These are phyloP conservation scores for Zoanthus sociatus DNA, from an alignment of 92 coral and sea anemone genomes.

Conservation along the genomic window DNA sequence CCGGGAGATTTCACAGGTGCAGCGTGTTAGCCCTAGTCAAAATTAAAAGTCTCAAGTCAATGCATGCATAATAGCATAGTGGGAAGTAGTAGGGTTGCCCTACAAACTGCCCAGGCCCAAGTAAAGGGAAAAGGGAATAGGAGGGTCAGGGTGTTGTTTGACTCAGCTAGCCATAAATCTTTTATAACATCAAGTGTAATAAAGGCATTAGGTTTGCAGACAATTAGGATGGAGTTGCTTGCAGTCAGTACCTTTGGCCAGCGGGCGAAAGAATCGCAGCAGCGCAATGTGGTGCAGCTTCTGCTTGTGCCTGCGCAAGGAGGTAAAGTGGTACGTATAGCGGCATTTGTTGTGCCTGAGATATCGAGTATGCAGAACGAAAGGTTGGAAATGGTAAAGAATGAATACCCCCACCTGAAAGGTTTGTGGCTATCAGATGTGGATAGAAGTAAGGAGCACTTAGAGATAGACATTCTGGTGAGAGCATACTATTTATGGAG, in stretches of 20 bases:
- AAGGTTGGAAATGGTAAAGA: conserved; percentile 38
- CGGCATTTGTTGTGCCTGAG: conserved; percentile 47
- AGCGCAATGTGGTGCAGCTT: background rate
- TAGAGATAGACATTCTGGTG: background rate
- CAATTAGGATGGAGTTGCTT: conserved; percentile 51
- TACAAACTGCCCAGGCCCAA: conserved; percentile 31
- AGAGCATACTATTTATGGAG: conserved; percentile 72
- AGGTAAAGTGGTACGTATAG: conserved; percentile 4
- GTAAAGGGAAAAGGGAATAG: background rate
- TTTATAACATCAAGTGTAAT: conserved; percentile 28
- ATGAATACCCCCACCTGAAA: conserved; percentile 45
- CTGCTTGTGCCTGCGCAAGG: conserved; percentile 3
- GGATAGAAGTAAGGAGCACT: too few species aligned
- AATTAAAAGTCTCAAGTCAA: conserved; percentile 16
- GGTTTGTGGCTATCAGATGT: background rate
- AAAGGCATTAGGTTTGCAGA: conserved; percentile 19
- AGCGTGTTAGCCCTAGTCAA: too few species aligned
- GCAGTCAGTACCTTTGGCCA: conserved; percentile 36
- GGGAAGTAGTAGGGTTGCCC: conserved; percentile 34
- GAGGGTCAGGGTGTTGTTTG: conserved; percentile 22
- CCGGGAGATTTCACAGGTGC: conserved; percentile 28
- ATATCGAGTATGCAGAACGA: conserved; percentile 9
- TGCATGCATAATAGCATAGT: conserved; percentile 22
- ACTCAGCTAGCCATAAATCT: background rate
- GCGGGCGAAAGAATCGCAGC: background rate